These are phyloP conservation scores for Felis chaus DNA, from an alignment of 2,113 vertebrate genomes.

Conservation along the genomic window DNA sequence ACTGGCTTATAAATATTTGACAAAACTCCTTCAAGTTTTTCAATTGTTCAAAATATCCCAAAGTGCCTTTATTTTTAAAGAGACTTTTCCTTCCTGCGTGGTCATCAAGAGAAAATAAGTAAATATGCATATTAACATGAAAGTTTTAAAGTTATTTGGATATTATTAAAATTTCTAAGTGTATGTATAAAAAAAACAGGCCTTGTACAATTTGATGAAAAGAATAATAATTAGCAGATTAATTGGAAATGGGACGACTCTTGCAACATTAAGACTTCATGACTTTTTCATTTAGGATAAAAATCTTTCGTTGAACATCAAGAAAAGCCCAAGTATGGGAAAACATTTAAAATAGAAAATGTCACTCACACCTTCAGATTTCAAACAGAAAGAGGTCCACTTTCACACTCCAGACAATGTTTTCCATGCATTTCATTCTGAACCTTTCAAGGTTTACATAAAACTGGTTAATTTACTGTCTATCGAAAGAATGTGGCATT, in stretches of 20 bases:
- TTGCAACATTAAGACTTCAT: background rate
- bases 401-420: slow-evolving; percentile 27
- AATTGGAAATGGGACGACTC: slow-evolving; percentile 5
- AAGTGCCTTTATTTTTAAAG: background rate
- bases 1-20: background rate
- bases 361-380: background rate
- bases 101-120: background rate
- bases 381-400: background rate
- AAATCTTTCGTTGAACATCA: background rate
- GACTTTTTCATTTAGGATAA: background rate
- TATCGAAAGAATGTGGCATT: slow-evolving; percentile 34
- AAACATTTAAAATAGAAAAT: background rate
- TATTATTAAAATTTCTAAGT: background rate
- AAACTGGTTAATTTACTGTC: slow-evolving; percentile 59
- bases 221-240: background rate
- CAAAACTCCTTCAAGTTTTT: background rate
- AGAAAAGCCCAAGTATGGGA: background rate
- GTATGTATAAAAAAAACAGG: background rate
- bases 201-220: background rate
- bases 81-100: background rate
- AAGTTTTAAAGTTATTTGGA: background rate
- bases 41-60: background rate
- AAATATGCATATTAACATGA: background rate
- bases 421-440: slow-evolving; percentile 27
- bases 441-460: slow-evolving; percentile 46